Evolutionary conservation across 2,797 vertebrate species (phyloP).

Genomic region (Aulostomus chinensis): DNA sequence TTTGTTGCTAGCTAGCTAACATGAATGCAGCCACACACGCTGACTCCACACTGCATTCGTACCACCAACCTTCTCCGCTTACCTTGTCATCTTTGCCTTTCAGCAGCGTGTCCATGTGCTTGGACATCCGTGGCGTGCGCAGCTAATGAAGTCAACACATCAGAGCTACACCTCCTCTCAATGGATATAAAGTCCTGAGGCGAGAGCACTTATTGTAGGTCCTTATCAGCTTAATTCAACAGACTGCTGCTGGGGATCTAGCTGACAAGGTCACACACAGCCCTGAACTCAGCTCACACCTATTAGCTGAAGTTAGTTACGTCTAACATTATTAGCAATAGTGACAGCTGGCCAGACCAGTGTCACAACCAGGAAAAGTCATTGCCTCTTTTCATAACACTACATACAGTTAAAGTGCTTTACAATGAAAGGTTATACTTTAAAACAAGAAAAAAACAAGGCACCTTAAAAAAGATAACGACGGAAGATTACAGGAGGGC

Average conservation of each 20-base stretch:
- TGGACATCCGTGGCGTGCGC: conserved; percentile 30
- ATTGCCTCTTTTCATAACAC: too few relatives aligned
- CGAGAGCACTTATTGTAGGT: conserved; percentile 43
- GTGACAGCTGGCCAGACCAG: background rate
- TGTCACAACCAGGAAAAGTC: too few relatives aligned
- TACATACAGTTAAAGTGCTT: too few relatives aligned
- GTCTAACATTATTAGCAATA: background rate
- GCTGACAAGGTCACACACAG: conserved; percentile 69
- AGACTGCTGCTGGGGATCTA: conserved; percentile 49
- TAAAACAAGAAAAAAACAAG: too few relatives aligned
- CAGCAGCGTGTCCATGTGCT: conserved; percentile 55
- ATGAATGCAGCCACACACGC: conserved; percentile 28
- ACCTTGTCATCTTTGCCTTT: conserved; percentile 62
- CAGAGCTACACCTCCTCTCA: conserved; percentile 22
- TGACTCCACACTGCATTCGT: background rate
- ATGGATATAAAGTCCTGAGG: conserved; percentile 24
- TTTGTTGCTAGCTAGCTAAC: conserved; percentile 43
- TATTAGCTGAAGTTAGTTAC: conserved; percentile 17
- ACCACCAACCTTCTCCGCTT: conserved; percentile 8
- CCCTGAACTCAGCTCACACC: conserved; percentile 11
- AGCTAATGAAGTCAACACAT: conserved; percentile 26
- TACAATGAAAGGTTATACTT: too few relatives aligned
- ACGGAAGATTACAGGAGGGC: too few relatives aligned
- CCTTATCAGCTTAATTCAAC: conserved; percentile 80
- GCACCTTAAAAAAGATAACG: too few relatives aligned